phyloP scores from a whole-genome alignment of 2,888 invertebrate species.

The Hemaris fuciformis region DNA sequence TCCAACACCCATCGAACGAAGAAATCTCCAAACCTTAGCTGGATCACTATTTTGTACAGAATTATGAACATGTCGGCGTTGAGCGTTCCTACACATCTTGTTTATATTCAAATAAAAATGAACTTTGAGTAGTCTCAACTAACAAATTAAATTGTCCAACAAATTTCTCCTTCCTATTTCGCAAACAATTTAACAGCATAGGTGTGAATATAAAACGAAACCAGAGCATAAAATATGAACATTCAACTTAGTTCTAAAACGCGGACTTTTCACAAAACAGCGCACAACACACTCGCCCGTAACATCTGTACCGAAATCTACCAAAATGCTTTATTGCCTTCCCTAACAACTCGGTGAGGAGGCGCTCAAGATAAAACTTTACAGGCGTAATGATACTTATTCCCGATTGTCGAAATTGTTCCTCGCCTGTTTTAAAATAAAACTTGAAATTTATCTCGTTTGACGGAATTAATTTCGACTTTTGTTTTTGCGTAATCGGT shows the following conservation, averaged over 20 bases:
- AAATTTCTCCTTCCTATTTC: too few species aligned
- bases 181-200: neutral
- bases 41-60: too few species aligned
- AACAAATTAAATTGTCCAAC: too few species aligned
- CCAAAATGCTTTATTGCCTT: conserved; percentile 79
- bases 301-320: conserved; percentile 73
- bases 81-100: too few species aligned
- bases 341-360: conserved; percentile 66
- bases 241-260: neutral
- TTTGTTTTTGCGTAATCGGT: conserved; percentile 68
- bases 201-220: neutral
- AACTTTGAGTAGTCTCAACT: too few species aligned
- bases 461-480: conserved; percentile 65
- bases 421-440: conserved; percentile 71
- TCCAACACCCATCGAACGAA: too few species aligned
- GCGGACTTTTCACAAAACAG: conserved; percentile 10
- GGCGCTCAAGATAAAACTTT: conserved; percentile 75
- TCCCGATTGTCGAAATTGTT: conserved; percentile 76
- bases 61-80: too few species aligned
- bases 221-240: neutral
- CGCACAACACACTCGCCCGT: conserved; percentile 65
- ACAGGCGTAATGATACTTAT: conserved; percentile 79
- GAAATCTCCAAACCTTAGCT: too few species aligned
- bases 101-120: too few species aligned
- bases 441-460: conserved; percentile 69